Evolutionary conservation across 2,113 vertebrate genomes (phyloP).

Genomic region (Rutilus rutilus): DNA sequence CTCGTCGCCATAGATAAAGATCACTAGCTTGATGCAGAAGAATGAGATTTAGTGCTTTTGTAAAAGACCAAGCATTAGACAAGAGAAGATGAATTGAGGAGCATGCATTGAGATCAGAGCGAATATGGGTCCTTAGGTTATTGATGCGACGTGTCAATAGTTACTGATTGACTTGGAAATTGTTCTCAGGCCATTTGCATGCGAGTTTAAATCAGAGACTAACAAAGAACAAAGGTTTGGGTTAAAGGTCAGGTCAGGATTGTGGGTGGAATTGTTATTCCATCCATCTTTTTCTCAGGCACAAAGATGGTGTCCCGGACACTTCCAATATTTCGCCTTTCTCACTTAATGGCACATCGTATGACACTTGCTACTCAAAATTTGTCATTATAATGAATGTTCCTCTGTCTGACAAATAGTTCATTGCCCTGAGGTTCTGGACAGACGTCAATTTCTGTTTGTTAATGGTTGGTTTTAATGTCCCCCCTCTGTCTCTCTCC

Average conservation of each 20-base stretch:
- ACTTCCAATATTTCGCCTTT: slow-evolving; percentile 28
- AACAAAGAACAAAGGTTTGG: slow-evolving; percentile 18
- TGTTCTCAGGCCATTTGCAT: slow-evolving; percentile 23
- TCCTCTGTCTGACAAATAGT: slow-evolving; percentile 24
- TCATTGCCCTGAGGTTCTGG: slow-evolving; percentile 26
- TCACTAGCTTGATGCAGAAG: not conserved
- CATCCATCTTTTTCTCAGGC: not conserved
- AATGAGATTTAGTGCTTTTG: not conserved
- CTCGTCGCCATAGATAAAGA: not conserved
- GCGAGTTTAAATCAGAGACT: not conserved
- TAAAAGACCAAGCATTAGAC: not conserved
- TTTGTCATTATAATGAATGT: slow-evolving; percentile 42
- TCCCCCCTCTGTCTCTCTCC: slow-evolving; percentile 15
- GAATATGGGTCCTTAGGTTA: slow-evolving; percentile 26
- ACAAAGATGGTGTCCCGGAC: not conserved
- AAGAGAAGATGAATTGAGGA: slow-evolving; percentile 1
- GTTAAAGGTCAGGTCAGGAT: slow-evolving; percentile 29
- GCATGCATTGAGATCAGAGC: not conserved
- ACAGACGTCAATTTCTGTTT: slow-evolving; percentile 31
- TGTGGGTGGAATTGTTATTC: slow-evolving; percentile 5
- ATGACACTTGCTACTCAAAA: slow-evolving; percentile 28
- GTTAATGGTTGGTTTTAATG: slow-evolving; percentile 41
- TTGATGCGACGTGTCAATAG: slow-evolving; percentile 23
- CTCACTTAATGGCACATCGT: slow-evolving; percentile 14
- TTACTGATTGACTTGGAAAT: slow-evolving; percentile 22